Conservation (phyloP, 2,797 vertebrate species). For the Melanogrammus aeglefinus region DNA sequence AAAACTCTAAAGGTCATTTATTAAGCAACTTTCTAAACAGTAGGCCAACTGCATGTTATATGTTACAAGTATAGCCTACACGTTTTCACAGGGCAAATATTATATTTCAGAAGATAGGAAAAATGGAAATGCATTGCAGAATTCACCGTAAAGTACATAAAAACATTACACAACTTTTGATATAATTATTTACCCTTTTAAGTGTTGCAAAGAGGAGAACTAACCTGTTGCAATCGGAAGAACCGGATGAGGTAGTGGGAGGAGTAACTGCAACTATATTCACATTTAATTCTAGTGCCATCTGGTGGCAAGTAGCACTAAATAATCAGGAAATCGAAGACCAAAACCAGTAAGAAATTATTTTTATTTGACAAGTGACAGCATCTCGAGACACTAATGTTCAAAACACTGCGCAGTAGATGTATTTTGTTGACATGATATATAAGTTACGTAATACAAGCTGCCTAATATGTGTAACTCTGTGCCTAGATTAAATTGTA, state of each 20-base stretch:
- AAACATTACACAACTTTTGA: not conserved
- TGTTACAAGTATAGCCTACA: not conserved
- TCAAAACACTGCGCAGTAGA: not conserved
- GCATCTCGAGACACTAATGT: not conserved
- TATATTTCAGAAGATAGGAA: not conserved
- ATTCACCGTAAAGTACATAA: not conserved
- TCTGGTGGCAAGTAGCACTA: constrained; percentile 37
- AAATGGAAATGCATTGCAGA: not conserved
- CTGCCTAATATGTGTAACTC: not conserved
- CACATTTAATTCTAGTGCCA: constrained; percentile 36
- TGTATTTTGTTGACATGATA: not conserved
- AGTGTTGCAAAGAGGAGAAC: not conserved
- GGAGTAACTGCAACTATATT: not conserved
- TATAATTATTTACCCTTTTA: not conserved
- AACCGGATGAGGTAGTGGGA: constrained; percentile 3
- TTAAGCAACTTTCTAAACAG: not conserved
- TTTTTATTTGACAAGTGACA: not conserved
- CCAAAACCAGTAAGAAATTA: constrained; percentile 6
- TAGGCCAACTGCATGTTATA: not conserved
- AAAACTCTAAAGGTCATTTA: not conserved
- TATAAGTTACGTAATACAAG: not conserved
- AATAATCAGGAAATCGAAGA: not conserved
- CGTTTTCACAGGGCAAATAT: not conserved
- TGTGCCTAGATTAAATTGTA: constrained; percentile 1
- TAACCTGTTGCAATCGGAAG: not conserved